Evolutionary conservation across 2,888 invertebrate species (phyloP), one percentile per base, ranked within the genome.

Genomic region (Lasioglossum villosulum): DNA sequence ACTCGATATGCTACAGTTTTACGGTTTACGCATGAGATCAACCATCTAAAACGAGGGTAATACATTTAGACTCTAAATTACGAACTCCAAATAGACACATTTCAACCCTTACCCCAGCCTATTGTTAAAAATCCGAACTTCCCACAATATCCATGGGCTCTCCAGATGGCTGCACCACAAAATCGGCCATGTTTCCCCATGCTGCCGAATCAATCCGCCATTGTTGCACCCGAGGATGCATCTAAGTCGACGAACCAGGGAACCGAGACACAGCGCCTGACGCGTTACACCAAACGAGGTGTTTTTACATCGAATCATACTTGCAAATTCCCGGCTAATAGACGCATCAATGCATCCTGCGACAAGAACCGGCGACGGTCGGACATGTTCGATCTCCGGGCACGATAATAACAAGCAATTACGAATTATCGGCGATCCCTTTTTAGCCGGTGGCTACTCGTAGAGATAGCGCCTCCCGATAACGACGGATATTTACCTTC

Each of bases 261-360:
- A 48, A 48, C 45, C 72, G 72, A 30, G 72, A 72, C 48, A 48
- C 19, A 10, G 48, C 12, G 14, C 39, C 19, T 23, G 34, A 19
- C n/a, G 23, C 70, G 42, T 30, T 71, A 72, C 72, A 34, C 48
- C 71, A 30, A 72, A 30, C 72, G 72, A 30, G 48, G 72, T 30
- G 30, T 72, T 72, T 91, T 90, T 86, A 86, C 88, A 77, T 83
- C 90, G 90, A 91, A 94, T 94, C 93, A 93, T 93, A 94, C 93
- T 94, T 94, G 94, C 93, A 93, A 94, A 94, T 94, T 90, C 82
- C 74, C 76, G 84, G 89, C 88, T 93, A 93, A 93, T 93, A 93
- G 92, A 92, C 93, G 93, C 92, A 92, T 93, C 92, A 91, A 91
- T 91, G 92, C 93, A 90, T 93, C 91, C 91, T 88, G 90, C 82